Evolutionary conservation across 1,140 invertebrate genomes (phyloP).

Genomic region (Atopsyche davidsoni): DNA sequence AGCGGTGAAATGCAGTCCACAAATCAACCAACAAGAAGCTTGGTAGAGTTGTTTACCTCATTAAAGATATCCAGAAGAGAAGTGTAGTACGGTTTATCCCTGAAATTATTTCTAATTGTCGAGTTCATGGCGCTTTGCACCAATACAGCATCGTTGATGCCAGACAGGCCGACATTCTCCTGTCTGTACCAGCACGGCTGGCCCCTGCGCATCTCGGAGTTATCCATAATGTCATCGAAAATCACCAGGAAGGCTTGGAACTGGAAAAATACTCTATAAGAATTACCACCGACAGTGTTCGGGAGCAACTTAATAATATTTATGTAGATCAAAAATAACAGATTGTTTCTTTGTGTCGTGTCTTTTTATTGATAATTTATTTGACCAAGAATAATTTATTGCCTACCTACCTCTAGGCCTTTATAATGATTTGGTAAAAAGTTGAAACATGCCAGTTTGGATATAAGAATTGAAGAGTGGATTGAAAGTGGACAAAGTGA

Average conservation of each 20-base stretch:
- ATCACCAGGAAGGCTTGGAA: slow-evolving; percentile 76
- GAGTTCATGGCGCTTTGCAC: slow-evolving; percentile 58
- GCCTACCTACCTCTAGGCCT: too few relatives aligned
- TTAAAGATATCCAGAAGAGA: slow-evolving; percentile 67
- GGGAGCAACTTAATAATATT: not conserved
- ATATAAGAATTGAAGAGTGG: too few relatives aligned
- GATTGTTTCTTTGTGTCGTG: too few relatives aligned
- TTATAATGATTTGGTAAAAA: slow-evolving; percentile 7
- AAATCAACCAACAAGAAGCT: slow-evolving; percentile 17
- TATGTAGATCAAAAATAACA: slow-evolving; percentile 14
- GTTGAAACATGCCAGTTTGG: not conserved
- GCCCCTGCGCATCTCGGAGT: slow-evolving; percentile 62
- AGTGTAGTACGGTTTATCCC: slow-evolving; percentile 58
- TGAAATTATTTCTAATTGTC: slow-evolving; percentile 62
- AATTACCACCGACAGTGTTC: not conserved
- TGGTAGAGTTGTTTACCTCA: slow-evolving; percentile 46
- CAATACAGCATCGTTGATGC: slow-evolving; percentile 73
- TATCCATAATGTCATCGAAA: slow-evolving; percentile 77
- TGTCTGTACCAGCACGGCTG: slow-evolving; percentile 72
- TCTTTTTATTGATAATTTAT: too few relatives aligned
- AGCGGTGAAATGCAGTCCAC: too few relatives aligned
- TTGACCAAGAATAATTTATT: too few relatives aligned
- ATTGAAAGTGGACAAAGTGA: too few relatives aligned
- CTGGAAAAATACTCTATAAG: slow-evolving; percentile 41
- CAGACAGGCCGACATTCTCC: slow-evolving; percentile 61